A percentile compares a stretch with the other conserved stretches of the same genome.
phyloP scores from a whole-genome alignment of 2,888 invertebrate species.

The Aleiodes testaceus region DNA sequence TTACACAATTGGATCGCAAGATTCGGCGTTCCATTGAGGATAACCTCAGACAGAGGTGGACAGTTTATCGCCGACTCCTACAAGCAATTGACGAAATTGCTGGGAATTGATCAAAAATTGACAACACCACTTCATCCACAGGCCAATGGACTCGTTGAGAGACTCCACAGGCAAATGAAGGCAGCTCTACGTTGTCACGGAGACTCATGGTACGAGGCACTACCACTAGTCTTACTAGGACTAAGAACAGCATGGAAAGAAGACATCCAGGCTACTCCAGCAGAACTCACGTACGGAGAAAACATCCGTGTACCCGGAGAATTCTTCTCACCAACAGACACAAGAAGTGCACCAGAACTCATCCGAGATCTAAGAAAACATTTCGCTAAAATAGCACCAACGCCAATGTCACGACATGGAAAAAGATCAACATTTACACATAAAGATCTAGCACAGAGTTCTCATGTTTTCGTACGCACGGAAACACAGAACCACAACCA shows the following conservation, averaged over 20 bases:
- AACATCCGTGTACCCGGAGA: too few relatives aligned
- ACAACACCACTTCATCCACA: constrained; percentile 37
- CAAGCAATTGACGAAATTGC: too few relatives aligned
- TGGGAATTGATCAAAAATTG: background rate
- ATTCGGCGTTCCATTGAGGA: too few relatives aligned
- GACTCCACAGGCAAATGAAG: constrained; percentile 37
- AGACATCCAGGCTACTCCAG: too few relatives aligned
- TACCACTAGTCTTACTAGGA: background rate
- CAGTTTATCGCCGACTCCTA: too few relatives aligned
- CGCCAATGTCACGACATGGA: background rate
- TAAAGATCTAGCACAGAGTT: background rate
- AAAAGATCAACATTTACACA: background rate
- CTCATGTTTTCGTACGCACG: background rate
- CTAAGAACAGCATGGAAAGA: too few relatives aligned
- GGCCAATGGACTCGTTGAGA: constrained; percentile 51
- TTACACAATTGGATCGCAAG: too few relatives aligned
- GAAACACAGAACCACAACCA: background rate
- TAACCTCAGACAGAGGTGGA: too few relatives aligned
- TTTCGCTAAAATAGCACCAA: background rate
- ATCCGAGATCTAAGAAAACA: background rate
- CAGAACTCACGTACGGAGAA: too few relatives aligned
- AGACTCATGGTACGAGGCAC: background rate
- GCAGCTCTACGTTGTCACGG: background rate
- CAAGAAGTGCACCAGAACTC: background rate
- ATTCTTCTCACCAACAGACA: too few relatives aligned